A percentile compares a stretch with the other conserved stretches of the same genome.
Evolutionary conservation across 2,888 invertebrate species (phyloP).

Genomic region (Melangyna quadrimaculata): DNA sequence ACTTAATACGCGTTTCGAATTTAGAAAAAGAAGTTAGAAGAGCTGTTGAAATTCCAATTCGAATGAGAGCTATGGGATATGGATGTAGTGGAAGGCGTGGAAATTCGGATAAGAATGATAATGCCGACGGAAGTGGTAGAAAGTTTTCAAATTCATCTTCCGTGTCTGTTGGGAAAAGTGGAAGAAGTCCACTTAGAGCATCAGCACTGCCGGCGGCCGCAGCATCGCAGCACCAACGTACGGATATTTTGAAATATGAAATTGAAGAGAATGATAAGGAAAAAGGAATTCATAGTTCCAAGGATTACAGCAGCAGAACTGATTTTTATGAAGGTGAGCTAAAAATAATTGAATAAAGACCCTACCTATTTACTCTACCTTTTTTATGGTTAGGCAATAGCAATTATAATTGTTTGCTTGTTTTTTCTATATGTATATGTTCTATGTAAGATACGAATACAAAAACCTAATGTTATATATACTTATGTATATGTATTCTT

Average conservation of each 20-base stretch:
- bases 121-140: conserved; percentile 47
- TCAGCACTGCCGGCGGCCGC: not conserved
- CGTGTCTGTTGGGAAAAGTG: conserved; percentile 41
- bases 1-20: conserved; percentile 58
- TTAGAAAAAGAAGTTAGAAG: conserved; percentile 54
- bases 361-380: no score
- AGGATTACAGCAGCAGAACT: conserved; percentile 45
- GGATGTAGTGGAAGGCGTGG: conserved; percentile 6
- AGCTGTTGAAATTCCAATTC: conserved; percentile 33
- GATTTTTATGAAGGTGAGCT: conserved; percentile 60
- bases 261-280: conserved; percentile 44
- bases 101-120: conserved; percentile 26
- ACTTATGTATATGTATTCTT: no score
- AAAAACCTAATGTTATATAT: no score
- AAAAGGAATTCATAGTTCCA: conserved; percentile 30
- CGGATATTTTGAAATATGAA: conserved; percentile 56
- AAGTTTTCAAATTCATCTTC: conserved; percentile 53
- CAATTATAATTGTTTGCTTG: no score
- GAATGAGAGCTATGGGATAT: conserved; percentile 30
- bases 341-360: not conserved
- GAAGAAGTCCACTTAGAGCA: not conserved
- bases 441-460: no score
- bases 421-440: no score
- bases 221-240: not conserved
- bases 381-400: no score